phyloP scores from a whole-genome alignment of 2,797 vertebrate species.

The Rhynchonycteris naso region DNA sequence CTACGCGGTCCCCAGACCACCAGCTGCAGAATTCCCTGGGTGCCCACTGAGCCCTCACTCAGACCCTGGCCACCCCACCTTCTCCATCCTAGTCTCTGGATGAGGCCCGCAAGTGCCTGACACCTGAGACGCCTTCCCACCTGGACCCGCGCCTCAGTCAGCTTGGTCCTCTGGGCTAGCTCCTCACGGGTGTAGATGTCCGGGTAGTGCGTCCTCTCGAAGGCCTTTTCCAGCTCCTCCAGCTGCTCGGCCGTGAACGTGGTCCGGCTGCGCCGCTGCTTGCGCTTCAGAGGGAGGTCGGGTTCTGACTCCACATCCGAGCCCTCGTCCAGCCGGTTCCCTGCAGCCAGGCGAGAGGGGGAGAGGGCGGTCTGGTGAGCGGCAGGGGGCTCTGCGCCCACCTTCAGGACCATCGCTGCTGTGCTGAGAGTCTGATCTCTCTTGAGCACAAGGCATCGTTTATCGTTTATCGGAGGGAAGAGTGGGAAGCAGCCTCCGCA shows the following conservation, averaged over 20 bases:
- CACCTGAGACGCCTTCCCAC: conserved; percentile 82
- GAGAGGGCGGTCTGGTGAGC: not conserved
- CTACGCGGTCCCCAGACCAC: fast-evolving
- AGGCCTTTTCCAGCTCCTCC: conserved; percentile 99
- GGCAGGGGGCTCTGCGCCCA: fast-evolving
- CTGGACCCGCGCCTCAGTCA: conserved; percentile 98
- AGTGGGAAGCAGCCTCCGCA: not conserved
- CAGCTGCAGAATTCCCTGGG: fast-evolving
- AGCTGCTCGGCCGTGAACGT: conserved; percentile 99
- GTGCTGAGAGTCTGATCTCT: not conserved
- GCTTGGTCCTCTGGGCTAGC: conserved; percentile 98
- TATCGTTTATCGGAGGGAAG: not conserved
- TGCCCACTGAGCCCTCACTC: fast-evolving
- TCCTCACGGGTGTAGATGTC: conserved; percentile 99
- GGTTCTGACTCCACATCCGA: conserved; percentile 98
- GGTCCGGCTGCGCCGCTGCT: conserved; percentile 98
- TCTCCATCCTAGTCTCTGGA: fast-evolving
- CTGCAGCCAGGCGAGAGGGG: conserved; percentile 76
- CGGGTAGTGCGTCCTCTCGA: conserved; percentile 98
- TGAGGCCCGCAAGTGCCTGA: fast-evolving
- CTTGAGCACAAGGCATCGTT: not conserved
- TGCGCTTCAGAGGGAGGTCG: conserved; percentile 96
- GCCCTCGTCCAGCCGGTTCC: conserved; percentile 95
- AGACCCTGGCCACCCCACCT: fast-evolving
- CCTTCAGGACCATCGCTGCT: fast-evolving